These are phyloP conservation scores for Paraplagusia blochii DNA, from an alignment of 2,113 vertebrate species.

Conservation along the genomic window DNA sequence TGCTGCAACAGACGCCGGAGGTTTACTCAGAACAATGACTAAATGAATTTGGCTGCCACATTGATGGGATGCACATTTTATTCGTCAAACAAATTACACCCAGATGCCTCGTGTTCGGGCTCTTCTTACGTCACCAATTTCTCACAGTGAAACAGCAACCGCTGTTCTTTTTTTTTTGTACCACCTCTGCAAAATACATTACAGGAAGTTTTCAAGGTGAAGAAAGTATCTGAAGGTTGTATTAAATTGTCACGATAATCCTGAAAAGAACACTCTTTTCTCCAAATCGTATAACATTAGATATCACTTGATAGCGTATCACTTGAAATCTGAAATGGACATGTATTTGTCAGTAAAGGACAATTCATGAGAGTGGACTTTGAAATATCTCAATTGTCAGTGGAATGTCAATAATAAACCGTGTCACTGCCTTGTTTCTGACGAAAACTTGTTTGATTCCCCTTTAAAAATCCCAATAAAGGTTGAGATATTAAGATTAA, in stretches of 20 bases:
- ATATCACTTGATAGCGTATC: too few species aligned
- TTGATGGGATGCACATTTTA: constrained; percentile 34
- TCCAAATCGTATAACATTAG: too few species aligned
- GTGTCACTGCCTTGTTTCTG: too few species aligned
- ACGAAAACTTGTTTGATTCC: too few species aligned
- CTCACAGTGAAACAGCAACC: constrained; percentile 4
- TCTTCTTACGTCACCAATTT: constrained; percentile 2
- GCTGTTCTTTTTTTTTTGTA: not conserved
- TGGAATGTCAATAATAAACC: too few species aligned
- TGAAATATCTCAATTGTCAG: too few species aligned
- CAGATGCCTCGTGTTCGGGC: constrained; percentile 13
- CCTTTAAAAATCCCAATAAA: too few species aligned
- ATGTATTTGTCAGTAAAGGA: too few species aligned
- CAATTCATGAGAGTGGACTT: too few species aligned
- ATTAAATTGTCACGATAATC: not conserved
- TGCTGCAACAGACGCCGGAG: constrained; percentile 2
- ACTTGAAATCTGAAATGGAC: too few species aligned
- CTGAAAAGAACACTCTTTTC: too few species aligned
- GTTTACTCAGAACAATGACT: constrained; percentile 29
- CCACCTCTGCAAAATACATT: not conserved
- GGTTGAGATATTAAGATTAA: too few species aligned
- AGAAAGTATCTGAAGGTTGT: not conserved
- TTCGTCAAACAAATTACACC: constrained; percentile 35
- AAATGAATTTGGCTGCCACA: constrained; percentile 20
- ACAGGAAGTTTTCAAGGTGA: not conserved